Evolutionary conservation across 1,140 invertebrate genomes (phyloP).

Genomic region (Alviniconcha marisindica): DNA sequence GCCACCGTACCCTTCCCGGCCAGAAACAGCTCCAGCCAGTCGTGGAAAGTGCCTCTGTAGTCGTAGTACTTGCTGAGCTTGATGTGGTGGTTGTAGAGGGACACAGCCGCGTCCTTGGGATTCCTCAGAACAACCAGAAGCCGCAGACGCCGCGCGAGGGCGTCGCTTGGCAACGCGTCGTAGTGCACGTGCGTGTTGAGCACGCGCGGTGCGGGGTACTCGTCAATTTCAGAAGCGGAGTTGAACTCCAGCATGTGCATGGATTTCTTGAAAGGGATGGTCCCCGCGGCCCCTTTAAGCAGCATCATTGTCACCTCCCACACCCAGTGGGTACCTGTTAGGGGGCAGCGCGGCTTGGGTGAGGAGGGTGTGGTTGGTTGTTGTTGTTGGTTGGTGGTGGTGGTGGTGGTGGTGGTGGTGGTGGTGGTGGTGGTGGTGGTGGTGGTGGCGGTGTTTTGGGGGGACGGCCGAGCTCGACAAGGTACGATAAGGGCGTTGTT

Average conservation of each 20-base stretch:
- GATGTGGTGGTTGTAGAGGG: constrained; percentile 55
- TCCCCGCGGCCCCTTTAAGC: not conserved
- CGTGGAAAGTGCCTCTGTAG: constrained; percentile 56
- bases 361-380: too few species aligned
- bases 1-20: constrained; percentile 61
- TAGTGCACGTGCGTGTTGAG: constrained; percentile 50
- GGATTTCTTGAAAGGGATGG: constrained; percentile 12
- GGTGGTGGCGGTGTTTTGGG: too few species aligned
- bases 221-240: not conserved
- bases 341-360: not conserved
- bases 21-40: constrained; percentile 57
- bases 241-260: constrained; percentile 39
- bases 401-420: too few species aligned
- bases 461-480: too few species aligned
- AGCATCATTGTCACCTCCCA: constrained; percentile 56
- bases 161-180: constrained; percentile 41
- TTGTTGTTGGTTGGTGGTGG: too few species aligned
- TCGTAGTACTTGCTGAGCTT: constrained; percentile 51
- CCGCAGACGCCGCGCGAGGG: constrained; percentile 39
- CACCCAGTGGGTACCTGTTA: constrained; percentile 56
- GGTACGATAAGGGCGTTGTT: too few species aligned
- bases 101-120: constrained; percentile 61
- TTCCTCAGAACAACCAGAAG: constrained; percentile 51
- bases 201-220: constrained; percentile 45
- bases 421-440: too few species aligned